Conservation (phyloP, 2,888 invertebrate species). For the Morpho deidamia region DNA sequence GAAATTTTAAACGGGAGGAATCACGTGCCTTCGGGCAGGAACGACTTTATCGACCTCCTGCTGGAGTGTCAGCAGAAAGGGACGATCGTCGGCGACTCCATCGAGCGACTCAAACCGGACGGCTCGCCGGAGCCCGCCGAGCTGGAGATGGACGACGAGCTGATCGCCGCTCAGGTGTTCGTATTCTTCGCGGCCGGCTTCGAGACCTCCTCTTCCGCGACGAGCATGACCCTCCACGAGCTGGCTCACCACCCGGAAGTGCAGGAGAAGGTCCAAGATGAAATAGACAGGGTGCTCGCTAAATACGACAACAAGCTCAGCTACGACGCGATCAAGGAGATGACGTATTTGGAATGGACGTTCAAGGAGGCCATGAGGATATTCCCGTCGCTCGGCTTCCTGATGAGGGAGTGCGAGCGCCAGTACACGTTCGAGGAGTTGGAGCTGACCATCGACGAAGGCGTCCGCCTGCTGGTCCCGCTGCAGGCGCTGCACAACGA, state of each 20-base stretch:
- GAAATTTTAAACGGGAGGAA: constrained; percentile 43
- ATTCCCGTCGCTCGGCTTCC: constrained; percentile 44
- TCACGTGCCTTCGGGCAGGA: constrained; percentile 40
- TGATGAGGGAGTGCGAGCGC: constrained; percentile 44
- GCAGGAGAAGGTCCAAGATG: constrained; percentile 47
- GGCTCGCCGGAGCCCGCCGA: constrained; percentile 41
- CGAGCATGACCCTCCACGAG: constrained; percentile 52
- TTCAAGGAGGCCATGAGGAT: constrained; percentile 51
- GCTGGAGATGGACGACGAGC: constrained; percentile 40
- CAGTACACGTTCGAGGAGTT: constrained; percentile 36
- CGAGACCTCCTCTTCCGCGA: constrained; percentile 62
- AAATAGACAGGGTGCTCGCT: constrained; percentile 48
- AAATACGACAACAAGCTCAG: constrained; percentile 49
- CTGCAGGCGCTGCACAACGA: constrained; percentile 52
- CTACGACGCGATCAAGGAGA: constrained; percentile 48
- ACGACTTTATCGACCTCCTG: constrained; percentile 42
- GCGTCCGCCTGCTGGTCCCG: constrained; percentile 49
- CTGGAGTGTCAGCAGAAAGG: constrained; percentile 42
- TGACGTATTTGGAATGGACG: constrained; percentile 41
- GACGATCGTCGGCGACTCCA: constrained; percentile 45
- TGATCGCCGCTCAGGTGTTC: constrained; percentile 49
- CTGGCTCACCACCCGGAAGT: constrained; percentile 55
- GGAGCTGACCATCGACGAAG: constrained; percentile 46
- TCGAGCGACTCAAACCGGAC: constrained; percentile 37
- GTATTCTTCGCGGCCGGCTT: constrained; percentile 66